Base-by-base conservation (phyloP, 2,113 vertebrate species). In the Eonycteris spelaea region DNA sequence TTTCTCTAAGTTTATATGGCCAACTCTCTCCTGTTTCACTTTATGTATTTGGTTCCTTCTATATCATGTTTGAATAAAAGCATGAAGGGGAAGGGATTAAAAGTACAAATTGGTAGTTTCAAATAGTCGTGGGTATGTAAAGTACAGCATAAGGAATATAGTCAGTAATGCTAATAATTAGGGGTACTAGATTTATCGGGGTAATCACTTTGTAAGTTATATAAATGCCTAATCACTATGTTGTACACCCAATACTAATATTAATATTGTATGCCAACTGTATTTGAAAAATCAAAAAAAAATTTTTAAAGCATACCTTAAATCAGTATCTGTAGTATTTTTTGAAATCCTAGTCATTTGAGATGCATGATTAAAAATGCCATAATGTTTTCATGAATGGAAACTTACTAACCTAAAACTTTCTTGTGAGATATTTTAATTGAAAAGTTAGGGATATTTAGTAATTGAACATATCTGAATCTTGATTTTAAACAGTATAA, bases 341-440 rank as follows among this genome's bases (percentile, higher is more conserved):
- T 95, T 85, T 93, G 80, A 90, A 94, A 59, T 90, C 21, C 7
- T 75, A 78, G 28, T 93, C 2, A 83, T 93, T 89, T 95, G 35
- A 53, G 28, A 84, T 93, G 48, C n/a, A 61, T 95, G 40, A 87
- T 86, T 84, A 91, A 92, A 95, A 70, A 92, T 74, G 79, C 21
- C 3, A 2, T 77, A 65, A 30, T 77, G 40, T 84, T 71, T 71
- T 90, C 35, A 59, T 70, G 48, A 92, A 96, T 74, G 35, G 61
- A 78, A 80, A 96, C 67, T 77, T 28, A 13, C 43, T 89, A 91
- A 85, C 35, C 28, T 61, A 63, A 95, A 94, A 53, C 24, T n/a
- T 89, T 53, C 35, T 71, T 93, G 57, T 90, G 80, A 75, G n/a
- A 14, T 61, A 21, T 88, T 94, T 91, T 53, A 77, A 92, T 74